Evolutionary conservation across 2,888 invertebrate species (phyloP).

Genomic region (Tetropium fuscum): DNA sequence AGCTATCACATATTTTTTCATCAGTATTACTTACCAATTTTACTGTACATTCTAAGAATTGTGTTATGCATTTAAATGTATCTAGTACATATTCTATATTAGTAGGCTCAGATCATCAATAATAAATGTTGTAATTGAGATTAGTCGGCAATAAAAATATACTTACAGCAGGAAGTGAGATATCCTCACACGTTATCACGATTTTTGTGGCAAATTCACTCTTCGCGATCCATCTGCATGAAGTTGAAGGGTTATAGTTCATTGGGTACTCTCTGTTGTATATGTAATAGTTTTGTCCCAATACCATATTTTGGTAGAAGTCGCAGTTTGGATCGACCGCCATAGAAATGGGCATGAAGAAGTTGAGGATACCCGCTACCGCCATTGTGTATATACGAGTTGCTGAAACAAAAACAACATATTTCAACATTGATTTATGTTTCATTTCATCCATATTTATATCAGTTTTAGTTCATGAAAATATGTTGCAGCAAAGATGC

Average conservation of each 20-base stretch:
- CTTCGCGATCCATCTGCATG: slow-evolving; percentile 68
- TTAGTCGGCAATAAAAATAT: not conserved
- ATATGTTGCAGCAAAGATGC: too few relatives aligned
- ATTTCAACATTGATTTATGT: too few relatives aligned
- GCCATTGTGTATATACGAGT: slow-evolving; percentile 40
- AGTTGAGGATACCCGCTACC: slow-evolving; percentile 53
- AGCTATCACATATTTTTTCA: too few relatives aligned
- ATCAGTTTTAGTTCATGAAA: too few relatives aligned
- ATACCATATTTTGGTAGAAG: slow-evolving; percentile 62
- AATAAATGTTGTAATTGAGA: too few relatives aligned
- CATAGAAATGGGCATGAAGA: slow-evolving; percentile 54
- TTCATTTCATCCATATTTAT: too few relatives aligned
- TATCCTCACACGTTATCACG: slow-evolving; percentile 65
- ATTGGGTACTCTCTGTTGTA: slow-evolving; percentile 68
- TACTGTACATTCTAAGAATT: too few relatives aligned
- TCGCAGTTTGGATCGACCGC: slow-evolving; percentile 65
- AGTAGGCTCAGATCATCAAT: too few relatives aligned
- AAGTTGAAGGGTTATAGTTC: slow-evolving; percentile 59
- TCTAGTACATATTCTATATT: too few relatives aligned
- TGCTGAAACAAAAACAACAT: slow-evolving; percentile 7
- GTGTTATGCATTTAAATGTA: too few relatives aligned
- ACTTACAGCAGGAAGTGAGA: slow-evolving; percentile 64
- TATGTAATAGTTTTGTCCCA: slow-evolving; percentile 64
- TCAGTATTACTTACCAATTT: too few relatives aligned
- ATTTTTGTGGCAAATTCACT: slow-evolving; percentile 66